Evolutionary conservation across 2,113 vertebrate species (phyloP).

Genomic region (Sciurus niger): DNA sequence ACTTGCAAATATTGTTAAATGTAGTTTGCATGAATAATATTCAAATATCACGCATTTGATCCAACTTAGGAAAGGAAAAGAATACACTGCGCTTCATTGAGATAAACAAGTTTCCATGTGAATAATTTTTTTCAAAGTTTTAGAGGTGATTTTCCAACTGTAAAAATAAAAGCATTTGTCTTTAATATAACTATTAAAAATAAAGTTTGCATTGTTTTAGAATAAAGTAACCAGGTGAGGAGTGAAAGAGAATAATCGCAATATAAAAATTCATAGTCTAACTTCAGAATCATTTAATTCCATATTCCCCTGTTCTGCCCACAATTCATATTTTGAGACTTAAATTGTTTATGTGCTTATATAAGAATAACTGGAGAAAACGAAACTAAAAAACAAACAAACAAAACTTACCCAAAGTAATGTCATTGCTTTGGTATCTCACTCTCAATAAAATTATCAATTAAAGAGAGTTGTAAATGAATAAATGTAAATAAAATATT

Average conservation of each 20-base stretch:
- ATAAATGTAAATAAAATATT: slow-evolving; percentile 26
- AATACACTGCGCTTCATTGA: neutral
- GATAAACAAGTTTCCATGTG: slow-evolving; percentile 27
- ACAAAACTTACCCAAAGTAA: neutral
- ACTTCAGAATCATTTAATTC: slow-evolving; percentile 15
- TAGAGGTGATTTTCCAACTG: neutral
- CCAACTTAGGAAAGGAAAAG: neutral
- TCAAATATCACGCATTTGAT: neutral
- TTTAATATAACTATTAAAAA: neutral
- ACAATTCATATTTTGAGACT: neutral
- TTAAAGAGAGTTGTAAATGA: slow-evolving; percentile 35
- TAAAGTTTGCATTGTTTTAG: neutral
- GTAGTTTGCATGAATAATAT: neutral
- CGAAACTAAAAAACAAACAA: too few relatives aligned
- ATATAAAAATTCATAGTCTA: slow-evolving; percentile 12
- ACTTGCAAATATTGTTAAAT: neutral
- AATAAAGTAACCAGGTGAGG: neutral
- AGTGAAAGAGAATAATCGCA: neutral
- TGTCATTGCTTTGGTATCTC: neutral
- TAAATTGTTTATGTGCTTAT: neutral
- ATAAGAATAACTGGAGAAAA: neutral
- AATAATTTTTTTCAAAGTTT: slow-evolving; percentile 16
- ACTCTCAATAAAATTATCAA: slow-evolving; percentile 24
- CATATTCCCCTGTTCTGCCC: neutral
- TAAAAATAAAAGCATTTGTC: slow-evolving; percentile 7